Percentiles rank a stretch among this genome's conserved stretches.
phyloP scores from a whole-genome alignment of 2,797 vertebrate genomes.

The Anableps anableps region DNA sequence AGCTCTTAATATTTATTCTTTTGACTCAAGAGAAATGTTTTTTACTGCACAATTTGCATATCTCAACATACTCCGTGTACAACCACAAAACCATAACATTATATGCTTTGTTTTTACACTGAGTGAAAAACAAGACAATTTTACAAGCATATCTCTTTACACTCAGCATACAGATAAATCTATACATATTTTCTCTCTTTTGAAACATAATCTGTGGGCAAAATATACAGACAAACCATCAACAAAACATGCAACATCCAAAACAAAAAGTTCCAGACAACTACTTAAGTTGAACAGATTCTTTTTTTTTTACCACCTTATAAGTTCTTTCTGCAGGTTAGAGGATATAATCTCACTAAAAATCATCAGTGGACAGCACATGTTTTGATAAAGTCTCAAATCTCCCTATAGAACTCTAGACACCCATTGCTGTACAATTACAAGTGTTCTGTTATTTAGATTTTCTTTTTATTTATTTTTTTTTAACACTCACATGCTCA shows the following conservation, averaged over 20 bases:
- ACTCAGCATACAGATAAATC: slow-evolving; percentile 87
- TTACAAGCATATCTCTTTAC: slow-evolving; percentile 95
- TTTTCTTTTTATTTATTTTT: slow-evolving; percentile 44
- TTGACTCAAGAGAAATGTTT: slow-evolving; percentile 86
- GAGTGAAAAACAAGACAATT: slow-evolving; percentile 95
- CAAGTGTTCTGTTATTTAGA: slow-evolving; percentile 54
- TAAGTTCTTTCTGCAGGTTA: slow-evolving; percentile 75
- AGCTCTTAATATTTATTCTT: slow-evolving; percentile 95
- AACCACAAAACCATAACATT: slow-evolving; percentile 96
- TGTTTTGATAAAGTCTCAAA: slow-evolving; percentile 79
- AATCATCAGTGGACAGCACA: slow-evolving; percentile 85
- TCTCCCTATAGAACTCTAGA: slow-evolving; percentile 88
- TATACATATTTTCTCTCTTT: slow-evolving; percentile 86
- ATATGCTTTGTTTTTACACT: slow-evolving; percentile 90
- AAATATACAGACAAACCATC: slow-evolving; percentile 89
- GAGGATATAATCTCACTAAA: slow-evolving; percentile 80
- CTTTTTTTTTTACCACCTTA: slow-evolving; percentile 40
- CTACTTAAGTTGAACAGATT: slow-evolving; percentile 75
- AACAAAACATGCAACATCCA: slow-evolving; percentile 97
- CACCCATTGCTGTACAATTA: slow-evolving; percentile 84
- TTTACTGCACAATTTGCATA: slow-evolving; percentile 97
- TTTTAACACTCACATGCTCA: slow-evolving; percentile 92
- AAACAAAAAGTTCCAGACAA: slow-evolving; percentile 89
- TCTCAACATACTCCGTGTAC: slow-evolving; percentile 96
- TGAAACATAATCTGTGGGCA: slow-evolving; percentile 83